phyloP scores from a whole-genome alignment of 64 coral and sea anemone species.

The Catalaphyllia jardinei region DNA sequence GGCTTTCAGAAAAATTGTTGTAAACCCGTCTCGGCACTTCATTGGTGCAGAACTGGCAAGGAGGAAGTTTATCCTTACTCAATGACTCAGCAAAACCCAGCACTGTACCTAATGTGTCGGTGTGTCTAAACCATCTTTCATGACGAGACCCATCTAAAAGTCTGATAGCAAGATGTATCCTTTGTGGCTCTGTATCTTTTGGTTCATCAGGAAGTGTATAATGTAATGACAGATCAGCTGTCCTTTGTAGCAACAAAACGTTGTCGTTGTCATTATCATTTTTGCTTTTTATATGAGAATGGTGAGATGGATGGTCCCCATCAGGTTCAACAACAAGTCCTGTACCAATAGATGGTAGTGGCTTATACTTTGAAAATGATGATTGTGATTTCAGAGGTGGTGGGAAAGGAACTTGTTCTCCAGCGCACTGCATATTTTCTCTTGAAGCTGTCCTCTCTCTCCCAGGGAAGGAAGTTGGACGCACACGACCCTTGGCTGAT shows the following conservation, averaged over 20 bases:
- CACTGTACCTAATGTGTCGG: conserved; percentile 59
- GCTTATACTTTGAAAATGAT: conserved; percentile 87
- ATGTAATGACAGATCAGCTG: conserved; percentile 9
- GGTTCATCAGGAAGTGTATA: conserved; percentile 65
- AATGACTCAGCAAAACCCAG: conserved; percentile 77
- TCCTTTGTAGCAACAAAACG: neutral
- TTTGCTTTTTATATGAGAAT: neutral
- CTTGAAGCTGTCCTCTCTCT: neutral
- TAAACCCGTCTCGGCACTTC: conserved; percentile 76
- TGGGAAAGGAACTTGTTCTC: neutral
- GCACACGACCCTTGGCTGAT: conserved; percentile 70
- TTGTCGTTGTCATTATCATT: conserved; percentile 3
- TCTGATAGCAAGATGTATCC: conserved; percentile 79
- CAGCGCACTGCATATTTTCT: neutral
- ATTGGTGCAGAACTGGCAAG: conserved; percentile 77
- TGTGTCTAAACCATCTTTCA: conserved; percentile 81
- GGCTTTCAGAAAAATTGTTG: conserved; percentile 55
- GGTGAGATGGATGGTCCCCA: neutral
- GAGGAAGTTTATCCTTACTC: conserved; percentile 44
- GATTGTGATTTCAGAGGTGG: conserved; percentile 1
- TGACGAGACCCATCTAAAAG: conserved; percentile 84
- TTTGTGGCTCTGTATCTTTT: conserved; percentile 50
- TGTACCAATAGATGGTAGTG: conserved; percentile 67
- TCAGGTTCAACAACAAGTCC: neutral
- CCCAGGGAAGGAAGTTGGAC: conserved; percentile 27